Evolutionary conservation across 53 echinoderm and acorn worm genomes (phyloP), one percentile per base, ranked within the genome.

Genomic region (Hippasteria phrygiana): DNA sequence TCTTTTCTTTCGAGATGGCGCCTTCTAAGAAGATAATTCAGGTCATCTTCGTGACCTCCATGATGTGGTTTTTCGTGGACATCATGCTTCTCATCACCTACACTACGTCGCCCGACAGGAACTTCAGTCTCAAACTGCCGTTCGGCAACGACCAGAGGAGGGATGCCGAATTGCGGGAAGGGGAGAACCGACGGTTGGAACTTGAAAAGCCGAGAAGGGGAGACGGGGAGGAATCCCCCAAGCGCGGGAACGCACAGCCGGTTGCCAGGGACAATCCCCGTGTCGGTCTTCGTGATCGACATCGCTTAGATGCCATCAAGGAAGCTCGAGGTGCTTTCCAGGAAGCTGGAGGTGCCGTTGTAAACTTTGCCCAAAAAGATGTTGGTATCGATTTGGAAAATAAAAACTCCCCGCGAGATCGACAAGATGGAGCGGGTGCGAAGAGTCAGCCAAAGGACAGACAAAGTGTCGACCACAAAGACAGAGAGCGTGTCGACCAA

Each of bases 31-130:
- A 78, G 45, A 87, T 91, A 13, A 70, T 91, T 18, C 87, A 87
- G 40, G 91, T 77, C 0, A 74, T 91, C 9, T 67, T 91, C 17
- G 27, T 91, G 47, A 91, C 91, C 4, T 91, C 91, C 2, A 56
- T 91, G 75, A 65, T 91, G 78, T 91, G 91, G 91, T 77, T 91
- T 55, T 42, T 39, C 33, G 56, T 91, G 13, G 91, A 91, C 46
- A 59, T 91, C 31, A 69, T 91, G 75, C 71, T 91, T 1, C 22
- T 91, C 5, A 78, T 87, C 43, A 76, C 87, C 59, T 91, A 91
- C 39, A 78, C 89, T 29, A 74, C 51, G 20, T 42, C 78, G 4
- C 71, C 89, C 1, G 89, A 79, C 11, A 27, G n/a, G 2, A 53
- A 79, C 39, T 53, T 78, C 42, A 79, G 54, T 26, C 40, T 89